These are phyloP conservation scores for Champsocephalus gunnari DNA, from an alignment of 2,797 vertebrate genomes.

Conservation along the genomic window DNA sequence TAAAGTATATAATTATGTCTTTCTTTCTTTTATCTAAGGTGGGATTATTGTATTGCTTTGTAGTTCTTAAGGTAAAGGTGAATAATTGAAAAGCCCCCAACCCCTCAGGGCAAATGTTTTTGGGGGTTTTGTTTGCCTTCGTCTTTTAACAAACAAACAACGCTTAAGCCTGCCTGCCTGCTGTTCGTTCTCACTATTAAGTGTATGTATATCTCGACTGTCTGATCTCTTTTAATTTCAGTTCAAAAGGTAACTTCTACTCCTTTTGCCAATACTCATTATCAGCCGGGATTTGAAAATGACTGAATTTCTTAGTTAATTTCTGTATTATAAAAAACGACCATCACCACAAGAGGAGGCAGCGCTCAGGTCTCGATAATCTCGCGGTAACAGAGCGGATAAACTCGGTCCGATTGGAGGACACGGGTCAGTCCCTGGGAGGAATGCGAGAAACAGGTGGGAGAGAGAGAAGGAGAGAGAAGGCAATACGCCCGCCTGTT, in stretches of 20 bases:
- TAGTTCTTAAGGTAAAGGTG: neutral
- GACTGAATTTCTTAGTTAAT: neutral
- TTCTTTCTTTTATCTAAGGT: neutral
- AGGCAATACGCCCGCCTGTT: slow-evolving; percentile 24
- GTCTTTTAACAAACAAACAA: neutral
- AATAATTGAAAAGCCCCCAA: neutral
- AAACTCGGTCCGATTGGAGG: slow-evolving; percentile 51
- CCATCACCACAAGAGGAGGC: neutral
- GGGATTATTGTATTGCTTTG: neutral
- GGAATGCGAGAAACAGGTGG: slow-evolving; percentile 76
- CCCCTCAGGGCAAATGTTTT: neutral
- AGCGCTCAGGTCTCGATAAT: neutral
- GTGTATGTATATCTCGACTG: neutral
- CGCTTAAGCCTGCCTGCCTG: neutral
- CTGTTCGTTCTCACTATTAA: neutral
- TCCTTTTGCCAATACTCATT: neutral
- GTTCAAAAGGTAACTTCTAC: neutral
- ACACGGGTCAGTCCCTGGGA: slow-evolving; percentile 66
- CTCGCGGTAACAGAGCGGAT: slow-evolving; percentile 27
- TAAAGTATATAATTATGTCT: neutral
- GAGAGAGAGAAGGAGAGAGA: slow-evolving; percentile 9
- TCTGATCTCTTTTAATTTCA: neutral
- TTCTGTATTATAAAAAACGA: neutral
- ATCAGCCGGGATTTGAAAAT: neutral
- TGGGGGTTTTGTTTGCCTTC: neutral